phyloP scores from a whole-genome alignment of 2,797 vertebrate species.

The Premnoplex brunnescens region DNA sequence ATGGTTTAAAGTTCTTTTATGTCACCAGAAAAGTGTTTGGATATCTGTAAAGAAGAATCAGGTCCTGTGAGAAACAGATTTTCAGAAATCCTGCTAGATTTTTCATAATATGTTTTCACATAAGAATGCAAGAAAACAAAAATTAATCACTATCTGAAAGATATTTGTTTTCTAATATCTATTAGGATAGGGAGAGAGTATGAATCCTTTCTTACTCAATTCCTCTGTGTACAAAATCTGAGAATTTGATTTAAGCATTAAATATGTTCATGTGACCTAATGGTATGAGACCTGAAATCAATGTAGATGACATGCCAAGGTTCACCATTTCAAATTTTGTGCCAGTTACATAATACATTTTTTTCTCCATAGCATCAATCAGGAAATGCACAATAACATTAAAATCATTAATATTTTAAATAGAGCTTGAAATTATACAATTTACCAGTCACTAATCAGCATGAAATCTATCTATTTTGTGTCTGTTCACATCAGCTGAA shows the following conservation, averaged over 20 bases:
- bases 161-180: neutral
- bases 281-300: neutral
- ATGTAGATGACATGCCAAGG: neutral
- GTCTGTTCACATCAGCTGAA: neutral
- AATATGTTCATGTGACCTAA: neutral
- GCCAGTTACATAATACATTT: neutral
- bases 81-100: neutral
- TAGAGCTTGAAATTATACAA: neutral
- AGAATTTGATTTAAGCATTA: neutral
- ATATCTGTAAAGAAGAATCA: neutral
- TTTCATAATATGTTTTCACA: neutral
- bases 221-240: neutral
- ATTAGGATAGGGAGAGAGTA: neutral
- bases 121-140: neutral
- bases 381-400: neutral
- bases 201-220: neutral
- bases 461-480: neutral
- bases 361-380: neutral
- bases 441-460: neutral
- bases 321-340: neutral
- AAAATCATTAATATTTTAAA: slow-evolving; percentile 3
- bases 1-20: neutral
- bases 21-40: neutral
- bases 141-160: neutral
- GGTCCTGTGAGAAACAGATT: neutral